These are phyloP conservation scores for Leptopilina syphax DNA, from an alignment of 2,888 invertebrate genomes.

Conservation along the genomic window DNA sequence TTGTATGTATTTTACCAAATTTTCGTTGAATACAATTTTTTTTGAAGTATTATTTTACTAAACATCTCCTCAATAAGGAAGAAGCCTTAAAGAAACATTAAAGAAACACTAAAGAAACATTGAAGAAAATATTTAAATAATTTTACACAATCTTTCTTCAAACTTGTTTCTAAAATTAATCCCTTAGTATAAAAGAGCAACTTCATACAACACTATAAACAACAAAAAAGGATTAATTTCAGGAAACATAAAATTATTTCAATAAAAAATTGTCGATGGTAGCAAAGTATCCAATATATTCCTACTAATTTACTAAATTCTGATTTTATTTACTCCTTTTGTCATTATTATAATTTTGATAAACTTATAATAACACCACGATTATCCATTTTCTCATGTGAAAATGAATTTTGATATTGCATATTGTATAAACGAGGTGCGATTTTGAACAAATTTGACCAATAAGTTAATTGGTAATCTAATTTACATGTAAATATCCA, in stretches of 20 bases:
- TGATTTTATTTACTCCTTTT: neutral
- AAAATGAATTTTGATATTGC: slow-evolving; percentile 17
- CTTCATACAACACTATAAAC: no score
- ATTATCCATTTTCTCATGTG: neutral
- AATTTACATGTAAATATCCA: slow-evolving; percentile 9
- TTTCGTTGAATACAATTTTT: no score
- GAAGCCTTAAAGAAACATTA: no score
- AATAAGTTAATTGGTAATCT: slow-evolving; percentile 17
- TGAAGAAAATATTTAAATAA: no score
- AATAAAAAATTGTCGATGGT: neutral
- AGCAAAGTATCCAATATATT: no score
- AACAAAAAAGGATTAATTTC: neutral
- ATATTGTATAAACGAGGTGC: slow-evolving; percentile 2
- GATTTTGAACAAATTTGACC: slow-evolving; percentile 1
- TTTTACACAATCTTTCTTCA: no score
- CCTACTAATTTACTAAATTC: neutral
- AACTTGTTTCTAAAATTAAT: no score
- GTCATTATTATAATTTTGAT: neutral
- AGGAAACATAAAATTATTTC: neutral
- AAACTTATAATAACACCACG: neutral
- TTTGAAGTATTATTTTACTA: no score
- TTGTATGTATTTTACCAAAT: no score
- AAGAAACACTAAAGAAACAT: no score
- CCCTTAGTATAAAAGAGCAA: no score
- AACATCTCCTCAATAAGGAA: no score